Evolutionary conservation across 2,888 invertebrate species (phyloP), one percentile per base, ranked within the genome.

Genomic region (Agriotes lineatus): DNA sequence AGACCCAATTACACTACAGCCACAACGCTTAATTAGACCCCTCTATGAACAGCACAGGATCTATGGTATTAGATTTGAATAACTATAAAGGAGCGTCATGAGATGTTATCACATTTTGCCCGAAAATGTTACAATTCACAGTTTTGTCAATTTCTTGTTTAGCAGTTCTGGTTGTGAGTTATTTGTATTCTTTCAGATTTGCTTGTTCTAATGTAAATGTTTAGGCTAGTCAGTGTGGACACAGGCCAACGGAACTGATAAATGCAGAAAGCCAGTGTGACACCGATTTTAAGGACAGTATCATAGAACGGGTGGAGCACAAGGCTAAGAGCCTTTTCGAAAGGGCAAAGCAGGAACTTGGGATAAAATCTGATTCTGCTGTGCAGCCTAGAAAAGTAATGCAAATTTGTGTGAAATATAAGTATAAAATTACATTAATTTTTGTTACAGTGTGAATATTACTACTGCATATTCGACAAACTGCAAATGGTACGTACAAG

Each of bases 391-490:
- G 18, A 56, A 54, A 54, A 39, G 63, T 63, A 59, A 5, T n/a
- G n/a, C n/a, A n/a, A n/a, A 14, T 25, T 25, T 25, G 7, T 5
- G 7, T 5, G 7, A 25, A 25, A 25, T 25, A 37, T 37, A n/a
- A 10, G 4, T 37, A n/a, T n/a, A n/a, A n/a, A n/a, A n/a, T n/a
- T n/a, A n/a, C n/a, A n/a, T 20, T 9, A 10, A 20, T 42, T 42
- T 42, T 16, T n/a, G 16, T 64, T 57, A 71, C 65, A 79, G 78
- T 77, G 79, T 44, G 73, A 74, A 60, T 76, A 76, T 56, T 76
- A 76, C 50, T 57, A 69, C 14, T 79, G 79, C 54, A 66, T 79
- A 19, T 71, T 79, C 25, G 71, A 73, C 16, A 67, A 75, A 52
- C 61, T 78, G 18, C 70, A 72, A 33, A 64, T 75, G 73, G 78